Evolutionary conservation across 2,888 invertebrate species (phyloP), one percentile per base, ranked within the genome.

Genomic region (Drosophila barbarae): DNA sequence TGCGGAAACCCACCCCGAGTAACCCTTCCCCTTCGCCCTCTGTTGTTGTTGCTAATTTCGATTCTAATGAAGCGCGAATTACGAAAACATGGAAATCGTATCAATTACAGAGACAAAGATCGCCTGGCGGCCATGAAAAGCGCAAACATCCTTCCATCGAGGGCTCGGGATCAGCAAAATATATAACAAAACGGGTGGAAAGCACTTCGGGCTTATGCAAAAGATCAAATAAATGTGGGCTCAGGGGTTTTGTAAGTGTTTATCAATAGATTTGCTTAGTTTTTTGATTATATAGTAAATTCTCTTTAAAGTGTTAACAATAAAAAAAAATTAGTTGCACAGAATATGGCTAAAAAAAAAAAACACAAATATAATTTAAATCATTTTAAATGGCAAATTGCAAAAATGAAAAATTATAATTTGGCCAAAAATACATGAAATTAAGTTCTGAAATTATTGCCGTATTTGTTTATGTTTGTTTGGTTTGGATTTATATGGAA

Each of bases 11-110:
- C 49, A 58, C 61, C 60, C 69, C 61, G 15, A 15, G 9, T 21
- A 73, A 74, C 66, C 80, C 74, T 69, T 71, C 61, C 38, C 30
- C 2, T 8, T 10, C 1, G 13, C 9, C 32, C 10, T 18, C 28
- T 39, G 52, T 53, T 76, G 82, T 74, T 84, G 84, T 75, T 72
- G 65, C 71, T 78, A 72, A 78, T 78, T 81, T 84, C 66, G 55
- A 80, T 84, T 84, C 81, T 79, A 85, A 79, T 85, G 85, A 85
- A 74, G 84, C 84, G 74, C 74, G 58, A 68, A 70, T 69, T 71
- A 61, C 65, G 68, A 79, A 76, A 67, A 56, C 55, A 72, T 63
- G 59, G 57, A 76, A 74, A 83, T 65, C 70, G 69, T 79, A 84
- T 79, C 81, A 71, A 79, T 79, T 79, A 84, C 85, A 59, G 44